phyloP scores from a whole-genome alignment of 2,888 invertebrate genomes.

The Nudaria mundana region DNA sequence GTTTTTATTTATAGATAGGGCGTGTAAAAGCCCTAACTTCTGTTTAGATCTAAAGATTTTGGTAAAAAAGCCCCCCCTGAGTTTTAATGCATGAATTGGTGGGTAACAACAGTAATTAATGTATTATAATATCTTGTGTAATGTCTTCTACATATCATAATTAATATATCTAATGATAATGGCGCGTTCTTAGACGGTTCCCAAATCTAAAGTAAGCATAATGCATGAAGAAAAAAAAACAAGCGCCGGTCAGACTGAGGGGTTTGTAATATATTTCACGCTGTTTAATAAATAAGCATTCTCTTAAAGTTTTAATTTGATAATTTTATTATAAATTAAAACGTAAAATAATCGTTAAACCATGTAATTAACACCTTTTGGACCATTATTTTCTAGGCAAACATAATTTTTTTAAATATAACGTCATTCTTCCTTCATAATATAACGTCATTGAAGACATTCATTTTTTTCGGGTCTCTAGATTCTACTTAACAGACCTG shows the following conservation, averaged over 20 bases:
- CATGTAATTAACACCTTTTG: not conserved
- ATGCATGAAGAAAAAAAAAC: constrained; percentile 4
- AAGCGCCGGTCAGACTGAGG: constrained; percentile 1
- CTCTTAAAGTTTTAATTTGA: too few relatives aligned
- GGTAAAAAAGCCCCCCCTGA: too few relatives aligned
- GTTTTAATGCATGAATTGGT: too few relatives aligned
- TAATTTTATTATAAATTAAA: too few relatives aligned
- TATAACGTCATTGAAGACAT: not conserved
- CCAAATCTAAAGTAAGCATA: not conserved
- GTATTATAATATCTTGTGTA: not conserved
- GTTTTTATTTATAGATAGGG: too few relatives aligned
- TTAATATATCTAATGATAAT: not conserved
- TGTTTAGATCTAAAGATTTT: too few relatives aligned
- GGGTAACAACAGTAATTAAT: not conserved
- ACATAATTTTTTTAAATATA: not conserved
- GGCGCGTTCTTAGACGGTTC: not conserved
- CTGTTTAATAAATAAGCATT: too few relatives aligned
- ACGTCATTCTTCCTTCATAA: too few relatives aligned
- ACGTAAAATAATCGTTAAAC: too few relatives aligned
- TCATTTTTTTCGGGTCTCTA: not conserved
- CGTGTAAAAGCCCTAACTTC: too few relatives aligned
- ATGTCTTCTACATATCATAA: not conserved
- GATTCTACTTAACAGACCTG: not conserved
- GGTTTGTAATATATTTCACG: constrained; percentile 1
- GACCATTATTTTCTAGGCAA: not conserved